Evolutionary conservation across 2,797 vertebrate species (phyloP), one percentile per base, ranked within the genome.

Genomic region (Melanotaenia parkinsoni): DNA sequence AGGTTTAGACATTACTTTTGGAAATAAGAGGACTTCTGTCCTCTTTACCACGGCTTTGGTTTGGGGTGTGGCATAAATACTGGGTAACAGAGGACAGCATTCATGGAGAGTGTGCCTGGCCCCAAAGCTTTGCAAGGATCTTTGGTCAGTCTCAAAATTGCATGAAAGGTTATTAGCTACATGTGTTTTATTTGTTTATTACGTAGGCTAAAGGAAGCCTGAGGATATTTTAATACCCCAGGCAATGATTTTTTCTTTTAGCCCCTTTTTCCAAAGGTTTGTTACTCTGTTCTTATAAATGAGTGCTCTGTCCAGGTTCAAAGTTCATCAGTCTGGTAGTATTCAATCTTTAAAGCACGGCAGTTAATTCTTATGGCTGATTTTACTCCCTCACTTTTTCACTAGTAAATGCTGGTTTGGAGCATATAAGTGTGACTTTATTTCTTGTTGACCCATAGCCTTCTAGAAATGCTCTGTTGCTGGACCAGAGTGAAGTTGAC

Each of bases 81-180:
- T 50, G 53, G 50, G 50, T 72, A 89, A 93, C 90, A 91, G 82
- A 92, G 88, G 63, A 60, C 84, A 74, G 32, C 83, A 91, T 92
- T 94, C 90, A 92, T 88, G 35, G 37, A 1, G 35, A 65, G 45
- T 1, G 2, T 20, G 38, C 28, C 70, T 37, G 63, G 58, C 26
- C 70, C 60, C 30, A 40, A 63, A 54, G 43, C 59, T 72, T 62
- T 78, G 24, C 47, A 5, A 58, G 45, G 1, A 35, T 74, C 24
- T 7, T 59, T 67, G 64, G 33, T 9, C 43, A 51, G 57, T 10
- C 43, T 53, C 12, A 30, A 22, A 59, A 32, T 63, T 26, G 16
- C 6, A 38, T 13, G 18, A 51, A 20, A 26, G 5, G 18, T 66
- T 58, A 70, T 22, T 12, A 40, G 53, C 35, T 62, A 24, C 18